Evolutionary conservation across 1,140 invertebrate genomes (phyloP), one percentile per base, ranked within the genome.

Genomic region (Diplogasteroides magnus): DNA sequence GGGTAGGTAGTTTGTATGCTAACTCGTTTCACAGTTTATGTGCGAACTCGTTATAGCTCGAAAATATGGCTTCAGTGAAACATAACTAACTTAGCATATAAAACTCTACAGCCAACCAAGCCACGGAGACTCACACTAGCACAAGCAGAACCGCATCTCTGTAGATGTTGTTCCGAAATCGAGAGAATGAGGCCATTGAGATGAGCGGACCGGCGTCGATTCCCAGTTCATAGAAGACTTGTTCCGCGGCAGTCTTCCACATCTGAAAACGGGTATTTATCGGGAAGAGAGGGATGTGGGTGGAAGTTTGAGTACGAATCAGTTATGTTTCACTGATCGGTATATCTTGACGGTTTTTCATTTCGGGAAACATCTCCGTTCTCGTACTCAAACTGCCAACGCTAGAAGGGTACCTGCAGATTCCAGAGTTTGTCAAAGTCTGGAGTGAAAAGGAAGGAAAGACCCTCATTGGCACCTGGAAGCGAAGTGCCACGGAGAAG

Each of bases 201-300:
- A 81, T 81, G 1, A 80, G 61, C 1, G 79, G 79, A 28, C 78
- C 78, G 2, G 78, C 78, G 61, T 80, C 78, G 37, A 80, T 80
- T 1, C 78, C 78, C 13, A 80, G 56, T 37, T 74, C 75, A 67
- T 80, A 80, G 59, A 80, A 80, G 2, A 82, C 78, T 65, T 82
- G 80, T 62, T 82, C 78, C 6, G 78, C 78, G n/a, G 79, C 78
- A 63, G 78, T 77, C 64, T 75, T 81, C 79, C 78, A 82, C 23
- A 82, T 76, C 74, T 79, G 31, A 48, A 64, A 68, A 19, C 58
- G 2, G n/a, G 79, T 79, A 80, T 23, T 79, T 74, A 32, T 78
- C 73, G 11, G 77, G 70, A 2, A 80, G 62, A 2, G 77, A 64
- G 14, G 77, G 48, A 14, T 81, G 37, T 15, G 78, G 19, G 58